Evolutionary conservation across 1,140 invertebrate species (phyloP), one percentile per base, ranked within the genome.

Genomic region (Eciton burchellii): DNA sequence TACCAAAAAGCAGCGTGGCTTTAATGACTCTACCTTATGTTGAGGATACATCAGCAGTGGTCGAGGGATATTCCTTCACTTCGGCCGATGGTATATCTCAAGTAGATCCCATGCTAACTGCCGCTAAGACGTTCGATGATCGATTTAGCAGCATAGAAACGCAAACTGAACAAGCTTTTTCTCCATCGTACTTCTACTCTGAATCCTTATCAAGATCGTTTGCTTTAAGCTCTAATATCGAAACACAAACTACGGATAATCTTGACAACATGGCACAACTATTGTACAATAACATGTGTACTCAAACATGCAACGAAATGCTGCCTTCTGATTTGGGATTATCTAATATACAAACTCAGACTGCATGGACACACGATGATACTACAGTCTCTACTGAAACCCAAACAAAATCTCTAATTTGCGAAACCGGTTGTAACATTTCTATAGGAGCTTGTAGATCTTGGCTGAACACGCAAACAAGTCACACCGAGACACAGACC

Each of bases 341-440:
- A 35, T 94, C 94, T 9, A 93, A 96, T 74, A 96, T 95, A 54
- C 94, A 96, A 86, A 96, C 95, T 0, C 95, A 96, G 86, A 96
- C 95, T 0, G 91, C 94, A 19, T 95, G 94, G 93, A 87, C 93
- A 29, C 89, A 91, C 68, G 92, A 93, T 24, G 93, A 92, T 35
- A 89, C 91, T 11, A 88, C 92, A 0, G 93, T 93, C 16, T 94
- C 93, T 3, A 91, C 92, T 0, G 93, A 94, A 89, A 94, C 93
- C 0, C 93, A 94, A 88, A 94, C 93, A 0, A 93, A 90, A 73
- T 82, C 87, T 0, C 62, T 84, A 16, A 89, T 89, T 41, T 89
- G 88, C 19, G 68, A 91, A 49, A 89, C 89, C 11, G 82, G 86
- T 26, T 90, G 82, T 43, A 91, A 85, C 43, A 90, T 90, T 56